Evolutionary conservation across 2,113 vertebrate genomes (phyloP), one percentile per base, ranked within the genome.

Genomic region (Pollimyrus isidori): DNA sequence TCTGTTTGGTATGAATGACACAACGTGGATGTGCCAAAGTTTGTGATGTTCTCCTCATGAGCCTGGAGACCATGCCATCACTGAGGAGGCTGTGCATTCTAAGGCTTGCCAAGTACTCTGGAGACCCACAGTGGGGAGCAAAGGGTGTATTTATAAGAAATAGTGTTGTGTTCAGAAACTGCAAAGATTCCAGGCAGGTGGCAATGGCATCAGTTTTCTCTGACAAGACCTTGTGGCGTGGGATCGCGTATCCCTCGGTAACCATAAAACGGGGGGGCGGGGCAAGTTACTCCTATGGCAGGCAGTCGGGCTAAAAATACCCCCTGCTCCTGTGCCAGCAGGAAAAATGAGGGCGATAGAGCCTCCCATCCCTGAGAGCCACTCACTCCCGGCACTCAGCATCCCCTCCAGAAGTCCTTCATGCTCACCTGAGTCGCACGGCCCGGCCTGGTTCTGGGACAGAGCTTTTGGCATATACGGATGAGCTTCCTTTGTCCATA

Each of bases 301-400:
- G 93, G 93, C 53, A 90, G 91, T 89, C 90, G 91, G 87, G 90
- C 93, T 94, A 94, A 94, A 94, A 94, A 95, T 95, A 95, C 93
- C 95, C 92, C 82, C 83, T 90, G 92, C 91, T 91, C 87, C 46
- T 53, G 3, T 50, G 35, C 88, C 19, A 62, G 90, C 86, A 82
- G 85, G 90, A 85, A 87, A 89, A 91, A 86, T 89, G 73, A 85
- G 89, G 13, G 46, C 46, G 26, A 39, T 53, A 65, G 45, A 90
- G n/a, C 30, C 26, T 39, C 13, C 56, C 23, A 4, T 45, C 30
- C 23, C 35, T 49, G 89, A 80, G 58, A 76, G 35, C 88, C 88
- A 3, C 17, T 86, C 84, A 19, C 88, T 91, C 58, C 90, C 87
- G 91, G 92, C 93, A 30, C 21, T 91, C 91, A 93, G 93, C 90